phyloP scores from a whole-genome alignment of 1,140 invertebrate genomes.

The Pogonus chalceus region DNA sequence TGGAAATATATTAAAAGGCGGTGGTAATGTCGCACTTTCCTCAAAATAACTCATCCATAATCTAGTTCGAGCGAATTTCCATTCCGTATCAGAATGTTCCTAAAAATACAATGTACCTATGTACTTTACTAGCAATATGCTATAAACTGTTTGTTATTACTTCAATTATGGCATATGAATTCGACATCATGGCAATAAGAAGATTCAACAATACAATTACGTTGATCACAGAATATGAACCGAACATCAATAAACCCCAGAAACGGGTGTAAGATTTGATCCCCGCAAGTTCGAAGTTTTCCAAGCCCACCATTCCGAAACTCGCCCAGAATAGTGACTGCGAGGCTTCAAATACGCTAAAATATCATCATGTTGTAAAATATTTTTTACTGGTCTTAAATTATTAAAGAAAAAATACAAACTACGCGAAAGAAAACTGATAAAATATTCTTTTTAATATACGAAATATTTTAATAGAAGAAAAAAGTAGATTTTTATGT shows the following conservation, averaged over 20 bases:
- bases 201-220: constrained; percentile 78
- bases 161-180: constrained; percentile 71
- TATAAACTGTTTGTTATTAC: constrained; percentile 27
- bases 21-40: constrained; percentile 70
- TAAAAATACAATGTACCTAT: constrained; percentile 34
- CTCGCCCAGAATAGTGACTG: constrained; percentile 86
- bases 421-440: too few species aligned
- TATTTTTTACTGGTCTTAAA: neutral
- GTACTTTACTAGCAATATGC: constrained; percentile 1
- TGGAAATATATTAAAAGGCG: constrained; percentile 76
- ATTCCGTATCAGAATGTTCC: constrained; percentile 78
- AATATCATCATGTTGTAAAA: constrained; percentile 24
- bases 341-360: constrained; percentile 78
- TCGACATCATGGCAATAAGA: constrained; percentile 87
- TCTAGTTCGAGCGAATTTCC: constrained; percentile 84
- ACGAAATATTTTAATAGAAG: too few species aligned
- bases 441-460: constrained; percentile 2
- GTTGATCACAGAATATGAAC: constrained; percentile 73
- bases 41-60: constrained; percentile 89
- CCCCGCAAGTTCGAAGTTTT: constrained; percentile 62
- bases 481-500: too few species aligned
- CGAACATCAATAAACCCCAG: constrained; percentile 73
- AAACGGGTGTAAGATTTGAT: constrained; percentile 71
- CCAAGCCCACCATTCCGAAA: constrained; percentile 75
- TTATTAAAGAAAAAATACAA: constrained; percentile 8